Conservation (phyloP, 92 coral and sea anemone genomes). For the Siderastrea radians region DNA sequence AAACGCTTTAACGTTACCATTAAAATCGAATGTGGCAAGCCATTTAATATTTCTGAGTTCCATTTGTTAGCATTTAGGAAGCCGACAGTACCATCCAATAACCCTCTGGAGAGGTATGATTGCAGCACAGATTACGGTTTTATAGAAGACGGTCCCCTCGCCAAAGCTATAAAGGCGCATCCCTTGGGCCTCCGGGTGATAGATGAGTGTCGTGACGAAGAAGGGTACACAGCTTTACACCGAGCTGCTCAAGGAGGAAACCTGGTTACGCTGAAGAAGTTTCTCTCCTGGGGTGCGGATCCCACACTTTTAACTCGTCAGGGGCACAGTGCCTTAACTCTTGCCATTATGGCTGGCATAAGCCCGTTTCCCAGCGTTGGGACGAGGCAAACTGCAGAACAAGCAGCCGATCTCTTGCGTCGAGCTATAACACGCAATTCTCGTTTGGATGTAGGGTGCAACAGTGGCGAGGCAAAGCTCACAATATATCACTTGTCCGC, state of each 20-base stretch:
- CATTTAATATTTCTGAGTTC: conserved; percentile 60
- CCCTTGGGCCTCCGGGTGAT: background rate
- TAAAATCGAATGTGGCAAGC: conserved; percentile 62
- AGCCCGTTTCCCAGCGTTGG: background rate
- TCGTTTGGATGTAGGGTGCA: conserved; percentile 38
- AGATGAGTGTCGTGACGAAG: background rate
- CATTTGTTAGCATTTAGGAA: conserved; percentile 66
- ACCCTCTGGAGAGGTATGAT: conserved; percentile 2
- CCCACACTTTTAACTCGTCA: conserved; percentile 6
- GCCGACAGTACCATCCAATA: conserved; percentile 35
- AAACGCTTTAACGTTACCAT: conserved; percentile 39
- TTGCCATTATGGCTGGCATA: conserved; percentile 40
- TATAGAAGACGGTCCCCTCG: background rate
- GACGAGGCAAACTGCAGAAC: background rate
- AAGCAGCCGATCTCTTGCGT: background rate
- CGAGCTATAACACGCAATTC: conserved; percentile 7
- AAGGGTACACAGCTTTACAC: conserved; percentile 72
- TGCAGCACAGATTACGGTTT: background rate
- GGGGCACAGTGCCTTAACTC: conserved; percentile 39
- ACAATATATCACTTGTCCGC: conserved; percentile 81
- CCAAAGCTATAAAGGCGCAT: background rate
- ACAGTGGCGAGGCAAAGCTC: conserved; percentile 7
- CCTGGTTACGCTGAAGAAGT: conserved; percentile 39
- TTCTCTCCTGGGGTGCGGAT: conserved; percentile 62
- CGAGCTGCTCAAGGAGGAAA: conserved; percentile 84